Conservation (phyloP, 2,113 vertebrate species). For the Camelus bactrianus region DNA sequence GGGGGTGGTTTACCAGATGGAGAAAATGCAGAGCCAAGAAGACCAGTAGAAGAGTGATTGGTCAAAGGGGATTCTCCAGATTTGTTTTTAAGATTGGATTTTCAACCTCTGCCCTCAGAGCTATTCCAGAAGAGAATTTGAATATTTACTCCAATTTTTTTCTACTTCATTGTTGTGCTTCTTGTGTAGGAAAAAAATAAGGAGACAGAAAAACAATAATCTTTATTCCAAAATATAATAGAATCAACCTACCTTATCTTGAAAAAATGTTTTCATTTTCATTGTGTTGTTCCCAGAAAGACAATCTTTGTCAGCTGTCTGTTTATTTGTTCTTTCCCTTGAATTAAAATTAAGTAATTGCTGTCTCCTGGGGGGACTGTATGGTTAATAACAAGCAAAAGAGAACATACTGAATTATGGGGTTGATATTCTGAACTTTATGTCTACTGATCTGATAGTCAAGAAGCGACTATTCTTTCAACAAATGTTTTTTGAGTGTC, state of each 20-base stretch:
- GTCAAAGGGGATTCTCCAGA: not conserved
- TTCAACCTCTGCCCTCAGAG: not conserved
- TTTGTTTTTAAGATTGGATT: not conserved
- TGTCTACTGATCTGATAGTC: not conserved
- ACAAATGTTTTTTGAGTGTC: not conserved
- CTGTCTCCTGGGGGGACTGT: not conserved
- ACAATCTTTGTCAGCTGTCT: not conserved
- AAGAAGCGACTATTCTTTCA: not conserved
- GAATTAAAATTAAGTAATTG: not conserved
- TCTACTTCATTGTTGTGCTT: not conserved
- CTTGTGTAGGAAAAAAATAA: not conserved
- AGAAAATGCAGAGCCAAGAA: not conserved
- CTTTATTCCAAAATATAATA: not conserved
- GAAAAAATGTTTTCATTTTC: not conserved
- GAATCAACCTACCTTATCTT: not conserved
- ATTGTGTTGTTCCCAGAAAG: not conserved
- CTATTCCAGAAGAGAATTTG: not conserved
- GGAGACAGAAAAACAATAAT: not conserved
- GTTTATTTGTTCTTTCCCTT: not conserved
- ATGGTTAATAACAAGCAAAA: conserved; percentile 15
- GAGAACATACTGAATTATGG: not conserved
- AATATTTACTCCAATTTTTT: not conserved
- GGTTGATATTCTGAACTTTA: not conserved
- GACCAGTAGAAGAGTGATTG: not conserved
- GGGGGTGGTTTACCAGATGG: rapidly evolving